Conservation (phyloP, 2,888 invertebrate species). For the Sinhomidia bicolor region DNA sequence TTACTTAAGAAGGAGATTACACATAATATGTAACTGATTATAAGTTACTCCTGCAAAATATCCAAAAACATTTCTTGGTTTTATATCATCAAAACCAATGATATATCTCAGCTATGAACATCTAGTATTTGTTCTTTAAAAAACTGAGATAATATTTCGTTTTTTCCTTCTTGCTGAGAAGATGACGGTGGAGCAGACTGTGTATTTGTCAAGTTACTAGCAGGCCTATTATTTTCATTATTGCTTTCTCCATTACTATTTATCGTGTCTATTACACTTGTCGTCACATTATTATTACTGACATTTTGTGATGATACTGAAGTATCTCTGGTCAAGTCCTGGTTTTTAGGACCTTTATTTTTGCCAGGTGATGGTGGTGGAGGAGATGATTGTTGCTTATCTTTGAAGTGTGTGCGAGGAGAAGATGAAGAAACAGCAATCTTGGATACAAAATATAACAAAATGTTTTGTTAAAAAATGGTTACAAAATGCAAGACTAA, state of each 20-base stretch:
- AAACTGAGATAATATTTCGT: constrained; percentile 76
- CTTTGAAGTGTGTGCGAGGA: constrained; percentile 26
- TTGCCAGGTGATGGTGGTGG: not conserved
- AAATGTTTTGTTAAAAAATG: not conserved
- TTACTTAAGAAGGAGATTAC: no score
- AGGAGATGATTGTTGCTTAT: constrained; percentile 2
- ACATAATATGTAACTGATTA: no score
- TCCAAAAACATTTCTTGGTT: not conserved
- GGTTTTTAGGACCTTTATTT: not conserved
- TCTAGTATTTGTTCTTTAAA: constrained; percentile 76
- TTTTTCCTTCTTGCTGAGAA: constrained; percentile 55
- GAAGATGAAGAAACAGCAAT: constrained; percentile 34
- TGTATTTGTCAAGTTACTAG: not conserved
- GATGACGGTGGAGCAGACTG: not conserved
- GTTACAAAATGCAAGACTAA: not conserved
- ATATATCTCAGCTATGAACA: constrained; percentile 47
- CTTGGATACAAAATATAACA: constrained; percentile 48
- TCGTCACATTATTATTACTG: not conserved
- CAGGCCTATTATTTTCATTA: constrained; percentile 21
- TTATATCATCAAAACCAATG: not conserved
- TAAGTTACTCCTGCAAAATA: not conserved
- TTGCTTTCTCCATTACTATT: not conserved
- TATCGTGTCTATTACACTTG: not conserved
- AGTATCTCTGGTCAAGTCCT: not conserved
- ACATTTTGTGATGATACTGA: not conserved